A percentile compares a stretch with the other conserved stretches of the same genome.
phyloP scores from a whole-genome alignment of 2,888 invertebrate genomes.

The Nasonia oneida region DNA sequence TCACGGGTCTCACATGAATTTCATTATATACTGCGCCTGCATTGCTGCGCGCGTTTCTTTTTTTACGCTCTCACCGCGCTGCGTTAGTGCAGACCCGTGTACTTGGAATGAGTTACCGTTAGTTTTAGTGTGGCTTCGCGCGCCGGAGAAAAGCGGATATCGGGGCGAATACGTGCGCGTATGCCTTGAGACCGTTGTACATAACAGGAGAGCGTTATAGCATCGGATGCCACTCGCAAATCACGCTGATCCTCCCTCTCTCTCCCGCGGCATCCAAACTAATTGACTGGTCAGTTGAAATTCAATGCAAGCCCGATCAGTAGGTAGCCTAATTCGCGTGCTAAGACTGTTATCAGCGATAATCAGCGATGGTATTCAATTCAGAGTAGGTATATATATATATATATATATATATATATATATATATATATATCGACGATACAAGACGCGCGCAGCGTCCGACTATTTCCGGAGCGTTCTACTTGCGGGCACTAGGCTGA shows the following conservation, averaged over 20 bases:
- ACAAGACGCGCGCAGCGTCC: not conserved
- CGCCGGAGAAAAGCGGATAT: not conserved
- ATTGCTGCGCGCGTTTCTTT: conserved; percentile 30
- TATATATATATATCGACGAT: not conserved
- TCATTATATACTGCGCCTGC: conserved; percentile 45
- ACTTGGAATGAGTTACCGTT: conserved; percentile 58
- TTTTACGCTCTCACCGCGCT: not conserved
- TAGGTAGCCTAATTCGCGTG: conserved; percentile 35
- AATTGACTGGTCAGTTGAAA: conserved; percentile 53
- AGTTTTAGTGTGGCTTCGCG: conserved; percentile 13
- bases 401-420: not conserved
- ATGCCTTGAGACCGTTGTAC: not conserved
- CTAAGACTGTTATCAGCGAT: conserved; percentile 50
- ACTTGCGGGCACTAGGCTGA: not conserved
- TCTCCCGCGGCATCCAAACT: not conserved
- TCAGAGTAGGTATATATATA: not conserved
- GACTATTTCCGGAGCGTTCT: not conserved
- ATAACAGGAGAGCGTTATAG: not conserved
- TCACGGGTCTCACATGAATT: conserved; percentile 50
- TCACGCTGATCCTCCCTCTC: conserved; percentile 27
- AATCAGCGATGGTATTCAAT: conserved; percentile 46
- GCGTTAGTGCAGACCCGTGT: not conserved
- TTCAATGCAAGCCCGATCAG: conserved; percentile 47
- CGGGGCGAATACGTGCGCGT: not conserved
- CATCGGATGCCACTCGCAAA: conserved; percentile 38